Percentiles rank a stretch among this genome's conserved stretches.
These are phyloP conservation scores for Galerucella nymphaeae DNA, from an alignment of 2,888 invertebrate genomes.

Conservation along the genomic window DNA sequence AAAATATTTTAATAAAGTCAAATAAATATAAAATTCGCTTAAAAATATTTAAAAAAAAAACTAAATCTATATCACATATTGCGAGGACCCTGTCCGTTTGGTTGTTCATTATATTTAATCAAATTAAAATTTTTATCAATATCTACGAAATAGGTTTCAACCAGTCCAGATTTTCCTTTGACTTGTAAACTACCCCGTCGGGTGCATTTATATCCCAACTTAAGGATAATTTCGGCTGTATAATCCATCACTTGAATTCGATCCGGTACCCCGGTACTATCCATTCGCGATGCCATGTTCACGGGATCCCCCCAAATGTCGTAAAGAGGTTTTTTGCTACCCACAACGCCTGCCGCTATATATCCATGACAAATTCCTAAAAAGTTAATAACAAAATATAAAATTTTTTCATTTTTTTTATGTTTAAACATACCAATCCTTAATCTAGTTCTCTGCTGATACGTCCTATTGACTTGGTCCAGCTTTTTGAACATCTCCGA, in stretches of 20 bases:
- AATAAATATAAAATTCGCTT: not conserved
- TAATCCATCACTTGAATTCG: slow-evolving; percentile 71
- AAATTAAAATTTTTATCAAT: slow-evolving; percentile 68
- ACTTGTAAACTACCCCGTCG: slow-evolving; percentile 78
- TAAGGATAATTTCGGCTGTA: slow-evolving; percentile 75
- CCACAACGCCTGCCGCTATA: slow-evolving; percentile 94
- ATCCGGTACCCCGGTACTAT: slow-evolving; percentile 82
- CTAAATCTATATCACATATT: not conserved
- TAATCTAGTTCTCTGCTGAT: slow-evolving; percentile 72
- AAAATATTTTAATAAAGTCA: not conserved
- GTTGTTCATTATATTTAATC: slow-evolving; percentile 24
- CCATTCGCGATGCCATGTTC: slow-evolving; percentile 97
- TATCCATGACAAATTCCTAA: slow-evolving; percentile 90
- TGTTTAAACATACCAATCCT: slow-evolving; percentile 72
- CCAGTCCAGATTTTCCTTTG: slow-evolving; percentile 75
- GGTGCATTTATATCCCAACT: slow-evolving; percentile 76
- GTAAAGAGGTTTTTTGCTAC: slow-evolving; percentile 92
- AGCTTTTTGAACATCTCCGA: slow-evolving; percentile 77
- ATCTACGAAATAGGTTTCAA: slow-evolving; percentile 80
- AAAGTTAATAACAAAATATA: slow-evolving; percentile 43
- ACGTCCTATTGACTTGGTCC: slow-evolving; percentile 69
- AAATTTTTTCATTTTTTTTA: no score
- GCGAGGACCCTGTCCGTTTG: not conserved
- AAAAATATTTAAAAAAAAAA: not conserved
- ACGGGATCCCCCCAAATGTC: slow-evolving; percentile 98